These are phyloP conservation scores for Danio albolineatus DNA, from an alignment of 2,797 vertebrate species.

Conservation along the genomic window DNA sequence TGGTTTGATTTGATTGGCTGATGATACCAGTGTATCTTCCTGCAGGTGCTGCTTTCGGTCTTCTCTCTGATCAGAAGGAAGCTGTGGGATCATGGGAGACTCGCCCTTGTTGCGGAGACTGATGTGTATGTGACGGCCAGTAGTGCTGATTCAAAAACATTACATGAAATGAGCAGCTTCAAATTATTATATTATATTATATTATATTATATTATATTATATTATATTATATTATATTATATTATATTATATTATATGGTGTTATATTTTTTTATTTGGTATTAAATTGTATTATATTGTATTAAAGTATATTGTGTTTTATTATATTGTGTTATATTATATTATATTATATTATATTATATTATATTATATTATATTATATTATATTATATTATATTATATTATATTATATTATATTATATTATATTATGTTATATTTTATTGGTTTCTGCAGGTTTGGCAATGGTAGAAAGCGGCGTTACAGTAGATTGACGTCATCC, in stretches of 20 bases:
- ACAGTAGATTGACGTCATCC: constrained; percentile 77
- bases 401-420: not conserved
- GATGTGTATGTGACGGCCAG: constrained; percentile 71
- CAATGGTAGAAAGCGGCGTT: constrained; percentile 68
- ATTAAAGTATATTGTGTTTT: not conserved
- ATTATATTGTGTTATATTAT: not conserved
- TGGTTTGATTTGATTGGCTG: not conserved
- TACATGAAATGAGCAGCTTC: not conserved
- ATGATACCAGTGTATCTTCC: not conserved
- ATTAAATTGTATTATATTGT: not conserved
- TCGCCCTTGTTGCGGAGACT: constrained; percentile 89
- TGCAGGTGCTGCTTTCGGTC: constrained; percentile 82
- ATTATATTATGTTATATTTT: not conserved
- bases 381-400: no score
- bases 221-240: not conserved
- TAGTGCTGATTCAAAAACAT: not conserved
- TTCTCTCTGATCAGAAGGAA: constrained; percentile 90
- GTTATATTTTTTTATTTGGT: no score
- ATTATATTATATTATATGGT: not conserved
- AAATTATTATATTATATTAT: not conserved
- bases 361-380: not conserved
- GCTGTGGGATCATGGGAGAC: constrained; percentile 93
- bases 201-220: not conserved
- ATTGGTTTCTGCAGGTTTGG: constrained; percentile 64
- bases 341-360: not conserved